Percentiles rank a stretch among this genome's conserved stretches.
phyloP scores from a whole-genome alignment of 2,797 vertebrate genomes.

The Neosalanx taihuensis region DNA sequence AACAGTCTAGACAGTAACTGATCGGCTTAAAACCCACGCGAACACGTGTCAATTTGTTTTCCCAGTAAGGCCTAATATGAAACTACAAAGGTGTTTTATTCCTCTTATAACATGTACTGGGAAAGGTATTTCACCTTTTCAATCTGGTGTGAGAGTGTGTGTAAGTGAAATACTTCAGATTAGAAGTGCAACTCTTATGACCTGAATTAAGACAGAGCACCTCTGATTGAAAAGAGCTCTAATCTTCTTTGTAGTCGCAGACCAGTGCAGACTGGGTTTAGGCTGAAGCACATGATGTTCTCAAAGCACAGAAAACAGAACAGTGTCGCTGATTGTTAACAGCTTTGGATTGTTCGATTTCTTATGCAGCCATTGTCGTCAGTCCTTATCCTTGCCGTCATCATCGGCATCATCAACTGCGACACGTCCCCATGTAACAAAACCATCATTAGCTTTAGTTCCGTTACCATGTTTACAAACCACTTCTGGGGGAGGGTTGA shows the following conservation, averaged over 20 bases:
- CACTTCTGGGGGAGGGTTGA: neutral
- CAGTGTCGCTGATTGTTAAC: constrained; percentile 53
- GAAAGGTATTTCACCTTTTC: neutral
- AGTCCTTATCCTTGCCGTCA: constrained; percentile 40
- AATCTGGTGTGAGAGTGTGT: neutral
- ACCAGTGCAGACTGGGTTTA: constrained; percentile 23
- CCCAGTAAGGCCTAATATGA: neutral
- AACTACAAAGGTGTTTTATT: neutral
- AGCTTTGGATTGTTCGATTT: constrained; percentile 45
- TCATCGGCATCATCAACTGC: neutral
- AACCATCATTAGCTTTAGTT: constrained; percentile 18
- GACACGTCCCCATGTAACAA: neutral
- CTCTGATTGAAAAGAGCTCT: constrained; percentile 21
- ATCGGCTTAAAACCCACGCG: constrained; percentile 30
- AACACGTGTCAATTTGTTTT: constrained; percentile 24
- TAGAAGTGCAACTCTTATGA: neutral
- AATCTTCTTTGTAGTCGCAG: constrained; percentile 55
- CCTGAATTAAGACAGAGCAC: neutral
- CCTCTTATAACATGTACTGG: neutral
- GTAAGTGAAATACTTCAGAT: neutral
- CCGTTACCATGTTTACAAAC: constrained; percentile 3
- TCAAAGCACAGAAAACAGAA: constrained; percentile 35
- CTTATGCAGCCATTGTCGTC: constrained; percentile 37
- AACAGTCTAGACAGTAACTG: constrained; percentile 34
- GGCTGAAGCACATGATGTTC: constrained; percentile 60